Conservation (phyloP, 2,113 vertebrate genomes). For the Lipophrys pholis region DNA sequence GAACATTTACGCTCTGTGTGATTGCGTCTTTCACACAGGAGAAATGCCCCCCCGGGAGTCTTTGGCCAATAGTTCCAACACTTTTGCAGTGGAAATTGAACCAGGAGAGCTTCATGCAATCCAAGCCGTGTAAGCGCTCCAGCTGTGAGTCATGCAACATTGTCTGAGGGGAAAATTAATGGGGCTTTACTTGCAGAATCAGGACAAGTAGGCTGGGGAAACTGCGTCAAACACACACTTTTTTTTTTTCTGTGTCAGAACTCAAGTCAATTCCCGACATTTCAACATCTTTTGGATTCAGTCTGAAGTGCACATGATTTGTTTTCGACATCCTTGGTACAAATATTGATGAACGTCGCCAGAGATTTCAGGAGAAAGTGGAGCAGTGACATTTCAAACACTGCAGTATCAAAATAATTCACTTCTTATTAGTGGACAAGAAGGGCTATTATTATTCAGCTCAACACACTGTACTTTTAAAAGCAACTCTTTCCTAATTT, state of each 20-base stretch:
- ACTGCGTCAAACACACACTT: too few species aligned
- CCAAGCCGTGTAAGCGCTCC: background rate
- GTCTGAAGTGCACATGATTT: too few species aligned
- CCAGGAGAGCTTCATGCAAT: background rate
- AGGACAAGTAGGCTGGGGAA: background rate
- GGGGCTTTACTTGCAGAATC: background rate
- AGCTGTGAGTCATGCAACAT: slow-evolving; percentile 1
- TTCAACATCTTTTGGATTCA: background rate
- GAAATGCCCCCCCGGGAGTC: too few species aligned
- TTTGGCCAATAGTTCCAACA: too few species aligned
- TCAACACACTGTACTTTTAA: background rate
- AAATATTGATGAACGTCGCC: too few species aligned
- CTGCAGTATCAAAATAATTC: background rate
- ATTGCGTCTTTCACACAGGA: too few species aligned
- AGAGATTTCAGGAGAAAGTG: too few species aligned
- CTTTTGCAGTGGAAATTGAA: too few species aligned
- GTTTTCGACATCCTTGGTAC: too few species aligned
- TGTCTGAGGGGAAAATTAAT: slow-evolving; percentile 2
- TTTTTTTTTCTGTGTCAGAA: background rate
- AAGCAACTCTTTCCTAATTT: background rate
- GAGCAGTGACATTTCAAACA: too few species aligned
- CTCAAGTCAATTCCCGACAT: background rate
- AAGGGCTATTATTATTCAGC: background rate
- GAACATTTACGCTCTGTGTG: too few species aligned
- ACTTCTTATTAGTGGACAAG: background rate